A percentile compares a stretch with the other conserved stretches of the same genome.
These are phyloP conservation scores for Eubucco bourcierii DNA, from an alignment of 2,113 vertebrate genomes.

Conservation along the genomic window DNA sequence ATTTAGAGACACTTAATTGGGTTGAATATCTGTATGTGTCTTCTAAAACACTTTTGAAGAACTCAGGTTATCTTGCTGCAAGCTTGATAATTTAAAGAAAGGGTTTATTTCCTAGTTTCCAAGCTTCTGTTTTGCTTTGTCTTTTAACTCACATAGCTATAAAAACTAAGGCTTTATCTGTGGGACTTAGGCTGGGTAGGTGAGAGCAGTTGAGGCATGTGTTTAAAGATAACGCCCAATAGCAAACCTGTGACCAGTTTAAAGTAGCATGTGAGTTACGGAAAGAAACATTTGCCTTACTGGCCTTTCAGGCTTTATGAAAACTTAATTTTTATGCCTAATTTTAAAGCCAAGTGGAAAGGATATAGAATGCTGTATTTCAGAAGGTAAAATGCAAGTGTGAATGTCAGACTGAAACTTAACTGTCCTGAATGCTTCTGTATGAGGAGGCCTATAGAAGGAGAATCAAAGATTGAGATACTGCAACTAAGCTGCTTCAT, in stretches of 20 bases:
- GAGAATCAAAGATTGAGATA: background rate
- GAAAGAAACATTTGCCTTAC: background rate
- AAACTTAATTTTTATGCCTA: background rate
- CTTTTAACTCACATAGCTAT: background rate
- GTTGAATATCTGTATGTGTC: background rate
- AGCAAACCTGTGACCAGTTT: background rate
- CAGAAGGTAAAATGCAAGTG: background rate
- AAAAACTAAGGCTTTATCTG: background rate
- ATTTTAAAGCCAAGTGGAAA: background rate
- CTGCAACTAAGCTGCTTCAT: no score
- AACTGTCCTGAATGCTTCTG: background rate
- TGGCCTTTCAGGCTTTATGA: background rate
- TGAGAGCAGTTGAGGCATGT: background rate
- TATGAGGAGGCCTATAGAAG: background rate
- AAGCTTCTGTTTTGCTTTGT: background rate
- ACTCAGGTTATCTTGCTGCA: accelerated
- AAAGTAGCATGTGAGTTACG: background rate
- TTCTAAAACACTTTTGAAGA: background rate
- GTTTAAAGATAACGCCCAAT: background rate
- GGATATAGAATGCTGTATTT: background rate
- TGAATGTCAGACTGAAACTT: background rate
- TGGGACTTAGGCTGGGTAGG: background rate
- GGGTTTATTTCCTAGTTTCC: background rate
- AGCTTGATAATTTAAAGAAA: background rate
- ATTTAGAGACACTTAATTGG: background rate